Base-by-base conservation (phyloP, 2,888 invertebrate genomes). In the Epinotia nisella region DNA sequence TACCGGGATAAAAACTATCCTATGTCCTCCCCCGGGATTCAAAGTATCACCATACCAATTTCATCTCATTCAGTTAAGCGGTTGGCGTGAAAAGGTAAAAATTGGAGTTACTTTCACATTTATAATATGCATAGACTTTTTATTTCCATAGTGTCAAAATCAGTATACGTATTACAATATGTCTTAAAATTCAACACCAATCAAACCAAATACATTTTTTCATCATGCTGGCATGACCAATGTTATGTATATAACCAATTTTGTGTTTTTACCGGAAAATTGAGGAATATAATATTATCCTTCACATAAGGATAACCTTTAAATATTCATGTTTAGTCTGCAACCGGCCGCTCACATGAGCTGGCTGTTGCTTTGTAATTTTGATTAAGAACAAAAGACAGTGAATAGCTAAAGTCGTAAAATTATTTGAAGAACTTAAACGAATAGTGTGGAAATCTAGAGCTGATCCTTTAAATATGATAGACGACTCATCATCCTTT, bases 231-330 rank as follows among this genome's bases (percentile, higher is more conserved):
- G 35, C 41, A 13, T 41, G 4, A 13, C 45, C 13, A 45, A 5
- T 13, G 15, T 13, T 45, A 45, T 45, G 15, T 45, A 15, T 3
- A 15, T 4, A 15, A 39, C 58, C 29, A 29, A 4, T 19, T 19
- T 39, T 45, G 45, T 35, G 7, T 35, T 35, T 5, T 15, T 51
- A 17, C 65, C 7, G 0, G 24, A n/a, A 21, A 21, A 62, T 62
- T 62, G 49, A 62, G 24, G 45, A 49, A 29, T 45, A 24, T 45
- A 41, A 21, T 49, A 24, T 62, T 49, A 45, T 24, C 3, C 2
- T 45, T 58, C 45, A 29, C 3, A 49, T 5, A 49, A 62, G 62
- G 62, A 62, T 62, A 62, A 49, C 49, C 62, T 24, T 29, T 17
- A 60, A 41, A 29, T 62, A 24, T 62, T 7, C 24, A 29, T 49